Percentiles rank a stretch among this genome's conserved stretches.
Evolutionary conservation across 1,140 invertebrate species (phyloP).

Genomic region (Drosophila erecta): DNA sequence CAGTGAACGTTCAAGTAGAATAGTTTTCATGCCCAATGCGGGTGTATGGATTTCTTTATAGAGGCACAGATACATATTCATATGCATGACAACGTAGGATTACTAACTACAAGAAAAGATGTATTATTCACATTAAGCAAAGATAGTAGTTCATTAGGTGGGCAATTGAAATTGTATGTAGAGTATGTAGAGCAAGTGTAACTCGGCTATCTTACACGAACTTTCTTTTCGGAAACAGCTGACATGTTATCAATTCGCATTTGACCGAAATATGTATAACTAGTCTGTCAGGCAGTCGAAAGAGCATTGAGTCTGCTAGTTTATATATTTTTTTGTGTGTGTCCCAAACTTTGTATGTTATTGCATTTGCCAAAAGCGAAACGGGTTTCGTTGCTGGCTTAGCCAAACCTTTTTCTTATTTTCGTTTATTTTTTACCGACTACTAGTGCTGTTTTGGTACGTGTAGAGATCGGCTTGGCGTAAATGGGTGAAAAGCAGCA

Average conservation of each 20-base stretch:
- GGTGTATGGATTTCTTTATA: conserved; percentile 24
- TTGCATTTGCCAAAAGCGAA: conserved; percentile 63
- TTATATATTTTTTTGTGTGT: not conserved
- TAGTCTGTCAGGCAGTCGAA: conserved; percentile 4
- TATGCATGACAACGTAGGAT: too few species aligned
- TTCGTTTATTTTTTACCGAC: not conserved
- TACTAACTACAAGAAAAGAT: too few species aligned
- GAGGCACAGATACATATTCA: not conserved
- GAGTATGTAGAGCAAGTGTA: too few species aligned
- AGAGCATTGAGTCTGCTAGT: conserved; percentile 9
- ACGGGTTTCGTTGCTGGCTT: conserved; percentile 56
- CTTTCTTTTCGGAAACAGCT: not conserved
- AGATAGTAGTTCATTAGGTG: not conserved
- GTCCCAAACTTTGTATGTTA: conserved; percentile 39
- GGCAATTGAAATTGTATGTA: too few species aligned
- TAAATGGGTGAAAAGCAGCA: conserved; percentile 73
- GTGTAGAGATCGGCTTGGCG: conserved; percentile 56
- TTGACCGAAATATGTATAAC: conserved; percentile 9
- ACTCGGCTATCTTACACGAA: not conserved
- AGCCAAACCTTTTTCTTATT: conserved; percentile 34
- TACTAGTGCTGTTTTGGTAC: conserved; percentile 42
- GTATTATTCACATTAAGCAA: not conserved
- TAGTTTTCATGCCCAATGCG: conserved; percentile 39
- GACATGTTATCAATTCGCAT: conserved; percentile 21
- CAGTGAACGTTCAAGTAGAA: conserved; percentile 69